Conservation (phyloP, 2,888 invertebrate genomes). For the Dasysyrphus albostriatus region DNA sequence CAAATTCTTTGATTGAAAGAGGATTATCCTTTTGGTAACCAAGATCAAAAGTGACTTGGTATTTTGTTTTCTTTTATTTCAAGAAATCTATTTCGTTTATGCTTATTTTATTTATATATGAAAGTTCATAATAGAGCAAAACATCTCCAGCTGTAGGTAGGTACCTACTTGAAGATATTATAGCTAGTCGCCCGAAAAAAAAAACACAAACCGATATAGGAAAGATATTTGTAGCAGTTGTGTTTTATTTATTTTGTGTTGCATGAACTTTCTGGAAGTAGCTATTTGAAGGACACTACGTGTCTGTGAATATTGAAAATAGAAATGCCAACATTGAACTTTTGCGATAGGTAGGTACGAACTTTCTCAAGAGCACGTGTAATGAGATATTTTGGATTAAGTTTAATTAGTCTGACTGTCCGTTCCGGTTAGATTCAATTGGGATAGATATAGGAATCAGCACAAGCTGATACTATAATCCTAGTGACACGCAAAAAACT, state of each 20-base stretch:
- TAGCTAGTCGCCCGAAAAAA: not conserved
- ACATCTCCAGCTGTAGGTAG: not conserved
- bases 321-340: not conserved
- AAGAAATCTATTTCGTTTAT: not conserved
- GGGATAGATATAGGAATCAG: not conserved
- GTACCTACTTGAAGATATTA: not conserved
- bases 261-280: constrained; percentile 1
- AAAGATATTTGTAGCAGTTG: constrained; percentile 30
- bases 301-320: constrained; percentile 2
- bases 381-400: constrained; percentile 16
- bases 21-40: constrained; percentile 9
- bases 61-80: constrained; percentile 7
- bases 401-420: constrained; percentile 16
- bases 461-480: constrained; percentile 20
- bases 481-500: constrained; percentile 25
- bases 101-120: not conserved
- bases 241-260: not conserved
- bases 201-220: not conserved
- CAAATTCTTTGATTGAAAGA: constrained; percentile 9
- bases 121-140: not conserved
- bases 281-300: constrained; percentile 13
- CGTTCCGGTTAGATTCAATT: not conserved
- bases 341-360: not conserved
- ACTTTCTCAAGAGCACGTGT: constrained; percentile 8
- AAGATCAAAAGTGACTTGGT: not conserved